Evolutionary conservation across 2,113 vertebrate genomes (phyloP).

Genomic region (Bucco capensis): DNA sequence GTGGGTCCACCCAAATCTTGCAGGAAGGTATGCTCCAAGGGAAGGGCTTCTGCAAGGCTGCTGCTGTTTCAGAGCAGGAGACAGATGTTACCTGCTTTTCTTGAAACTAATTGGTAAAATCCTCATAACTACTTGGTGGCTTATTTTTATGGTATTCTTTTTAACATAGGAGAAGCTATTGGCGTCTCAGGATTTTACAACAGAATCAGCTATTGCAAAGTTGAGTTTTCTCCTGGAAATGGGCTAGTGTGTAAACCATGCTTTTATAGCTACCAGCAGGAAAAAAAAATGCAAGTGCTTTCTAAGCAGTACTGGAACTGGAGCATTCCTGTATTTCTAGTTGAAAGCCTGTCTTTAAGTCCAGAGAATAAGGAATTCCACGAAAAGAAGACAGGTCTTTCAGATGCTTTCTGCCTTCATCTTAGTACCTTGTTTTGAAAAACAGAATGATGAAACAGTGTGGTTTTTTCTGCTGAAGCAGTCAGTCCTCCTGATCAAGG

Average conservation of each 20-base stretch:
- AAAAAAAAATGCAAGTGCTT: constrained; percentile 29
- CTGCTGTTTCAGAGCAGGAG: not conserved
- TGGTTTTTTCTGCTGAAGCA: not conserved
- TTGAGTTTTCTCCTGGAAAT: not conserved
- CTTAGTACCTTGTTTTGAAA: not conserved
- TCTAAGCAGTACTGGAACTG: not conserved
- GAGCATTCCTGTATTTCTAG: not conserved
- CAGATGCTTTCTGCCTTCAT: not conserved
- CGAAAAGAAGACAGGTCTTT: not conserved
- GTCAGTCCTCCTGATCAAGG: not conserved
- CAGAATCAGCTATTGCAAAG: not conserved
- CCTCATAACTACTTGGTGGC: not conserved
- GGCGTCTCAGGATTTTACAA: not conserved
- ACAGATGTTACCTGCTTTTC: not conserved
- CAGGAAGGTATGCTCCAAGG: not conserved
- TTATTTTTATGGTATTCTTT: not conserved
- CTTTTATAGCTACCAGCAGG: constrained; percentile 1
- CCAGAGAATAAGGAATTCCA: not conserved
- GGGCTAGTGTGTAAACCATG: constrained; percentile 19
- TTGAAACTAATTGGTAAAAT: not conserved
- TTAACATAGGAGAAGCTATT: not conserved
- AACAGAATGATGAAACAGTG: not conserved
- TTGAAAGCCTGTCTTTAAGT: not conserved
- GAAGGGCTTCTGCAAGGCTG: not conserved
- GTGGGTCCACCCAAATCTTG: not conserved